Evolutionary conservation across 64 coral and sea anemone genomes (phyloP), one percentile per base, ranked within the genome.

Genomic region (Orbicella faveolata): DNA sequence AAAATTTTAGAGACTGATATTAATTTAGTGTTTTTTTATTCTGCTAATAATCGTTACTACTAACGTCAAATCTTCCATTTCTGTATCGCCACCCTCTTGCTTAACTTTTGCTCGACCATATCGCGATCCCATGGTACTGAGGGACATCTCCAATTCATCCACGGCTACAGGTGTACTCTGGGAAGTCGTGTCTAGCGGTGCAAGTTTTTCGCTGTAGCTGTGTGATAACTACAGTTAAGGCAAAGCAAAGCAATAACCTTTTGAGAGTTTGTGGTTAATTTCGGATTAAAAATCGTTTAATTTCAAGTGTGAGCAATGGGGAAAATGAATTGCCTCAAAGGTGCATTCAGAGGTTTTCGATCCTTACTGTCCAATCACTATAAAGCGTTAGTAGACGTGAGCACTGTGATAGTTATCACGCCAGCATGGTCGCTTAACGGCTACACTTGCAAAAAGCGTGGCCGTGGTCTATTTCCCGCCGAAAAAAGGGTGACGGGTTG

Each of bases 181-280:
- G 36, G 87, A 89, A 48, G 76, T 35, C 19, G 87, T 41, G 55
- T 95, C 93, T 20, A 98, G 74, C 37, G 96, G 70, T 4, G 90
- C 88, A 9, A 98, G 85, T n/a, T 93, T 87, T 74, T 68, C 88
- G 30, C 96, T 98, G 84, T 95, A 93, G 74, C 96, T 98, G 57
- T 35, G 39, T 73, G 8, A 23, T 69, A 51, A 18, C 8, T 72
- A 36, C 11, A 30, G 64, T 85, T 73, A 73, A 85, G 82, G 82
- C 67, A n/a, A 52, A 4, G 37, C 67, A 39, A 15, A 16, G 55
- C 55, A 59, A 59, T 59, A 59, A 59, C 10, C 55, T 59, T 59
- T 48, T 48, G 7, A 48, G 44, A 48, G 44, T 48, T 48, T 5
- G 44, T 6, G 44, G 44, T 48, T 48, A 5, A 4, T 48, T 48